Conservation (phyloP, 2,888 invertebrate species). For the Ormyrus thymus region DNA sequence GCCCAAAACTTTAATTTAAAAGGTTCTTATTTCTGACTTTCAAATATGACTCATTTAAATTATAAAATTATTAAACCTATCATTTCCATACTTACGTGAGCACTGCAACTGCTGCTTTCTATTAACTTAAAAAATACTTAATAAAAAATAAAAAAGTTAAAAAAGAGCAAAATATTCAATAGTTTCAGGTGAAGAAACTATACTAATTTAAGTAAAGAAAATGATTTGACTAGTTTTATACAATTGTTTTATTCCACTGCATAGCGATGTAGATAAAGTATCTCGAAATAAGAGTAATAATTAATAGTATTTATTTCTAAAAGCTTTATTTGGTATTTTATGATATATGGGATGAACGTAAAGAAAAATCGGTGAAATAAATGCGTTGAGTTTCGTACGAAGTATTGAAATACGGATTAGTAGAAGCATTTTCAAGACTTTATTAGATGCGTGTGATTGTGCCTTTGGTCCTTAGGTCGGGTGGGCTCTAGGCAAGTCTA, state of each 20-base stretch:
- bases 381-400: constrained; percentile 18
- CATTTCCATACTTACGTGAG: too few species aligned
- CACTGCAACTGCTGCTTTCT: too few species aligned
- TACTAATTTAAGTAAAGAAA: too few species aligned
- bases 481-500: constrained; percentile 74
- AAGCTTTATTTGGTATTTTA: constrained; percentile 25
- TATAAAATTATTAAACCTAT: too few species aligned
- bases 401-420: constrained; percentile 43
- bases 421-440: constrained; percentile 70
- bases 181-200: too few species aligned
- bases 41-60: too few species aligned
- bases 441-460: constrained; percentile 72
- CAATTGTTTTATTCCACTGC: constrained; percentile 14
- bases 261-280: constrained; percentile 7
- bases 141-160: too few species aligned
- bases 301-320: constrained; percentile 15
- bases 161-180: too few species aligned
- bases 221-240: too few species aligned
- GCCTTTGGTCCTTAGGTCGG: constrained; percentile 74
- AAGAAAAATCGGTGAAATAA: constrained; percentile 20
- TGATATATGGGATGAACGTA: constrained; percentile 16
- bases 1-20: background rate
- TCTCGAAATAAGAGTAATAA: constrained; percentile 10
- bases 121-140: too few species aligned
- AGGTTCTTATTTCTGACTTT: too few species aligned